Evolutionary conservation across 2,113 vertebrate species (phyloP).

Genomic region (Sus scrofa): T2T-Sscrofa CM000812.6:239925001-239925500

Average conservation of each 20-base stretch:
- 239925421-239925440: not conserved
- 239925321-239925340: not conserved
- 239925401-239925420: not conserved
- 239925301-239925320: not conserved
- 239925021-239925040: not conserved
- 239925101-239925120: not conserved
- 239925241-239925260: not conserved
- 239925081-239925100: not conserved
- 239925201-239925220: not conserved
- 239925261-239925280: not conserved
- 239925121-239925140: constrained; percentile 9
- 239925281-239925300: not conserved
- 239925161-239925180: constrained; percentile 26
- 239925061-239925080: constrained; percentile 42
- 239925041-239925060: constrained; percentile 4
- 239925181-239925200: not conserved
- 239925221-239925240: not conserved
- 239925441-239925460: not conserved
- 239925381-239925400: not conserved
- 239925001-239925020: not conserved
- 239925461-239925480: not conserved
- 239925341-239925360: not conserved
- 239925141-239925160: constrained; percentile 12
- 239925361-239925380: not conserved
- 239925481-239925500: not conserved